Base-by-base conservation (phyloP, 2,888 invertebrate species). In the Hipparchia semele region DNA sequence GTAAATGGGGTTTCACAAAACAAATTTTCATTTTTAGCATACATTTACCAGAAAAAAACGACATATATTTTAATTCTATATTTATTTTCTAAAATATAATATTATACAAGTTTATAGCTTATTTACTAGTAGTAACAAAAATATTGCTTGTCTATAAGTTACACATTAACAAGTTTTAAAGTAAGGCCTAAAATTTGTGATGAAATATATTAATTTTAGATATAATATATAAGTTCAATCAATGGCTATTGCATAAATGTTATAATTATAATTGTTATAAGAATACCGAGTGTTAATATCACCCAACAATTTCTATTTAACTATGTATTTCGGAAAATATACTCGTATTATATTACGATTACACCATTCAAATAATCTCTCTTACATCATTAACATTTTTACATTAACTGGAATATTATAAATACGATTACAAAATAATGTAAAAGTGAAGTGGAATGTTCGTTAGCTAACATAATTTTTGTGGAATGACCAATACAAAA, bases 51-150 rank as follows among this genome's bases (percentile, higher is more conserved):
- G 45, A 79, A 77, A 79, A 76, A 80, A 79, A 67, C 60, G 33
- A 39, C 68, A 65, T 67, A 66, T 68, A 72, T 71, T 76, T 87
- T 84, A 86, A 87, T 79, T 87, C 81, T 81, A 85, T 85, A 86
- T 92, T 92, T 92, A 92, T 92, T 92, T 23, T 86, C 83, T 87
- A 88, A 85, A 81, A 81, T 86, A 88, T 71, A 75, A 70, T 70
- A 88, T 86, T 87, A 88, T 89, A 91, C 90, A 91, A 84, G 80
- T 81, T 84, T 83, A 81, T 74, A 64, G 75, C 77, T 78, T 78
- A 78, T 60, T 74, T 74, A 83, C 89, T 90, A 90, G 83, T 90
- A 90, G 90, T 91, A 91, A 91, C 90, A 91, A 92, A 90, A 91
- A 92, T 91, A 91, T 90, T 90, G 88, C 90, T 90, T 83, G 79